Percentiles rank a stretch among this genome's conserved stretches.
Conservation (phyloP, 2,113 vertebrate species). For the Perccottus glenii region DNA sequence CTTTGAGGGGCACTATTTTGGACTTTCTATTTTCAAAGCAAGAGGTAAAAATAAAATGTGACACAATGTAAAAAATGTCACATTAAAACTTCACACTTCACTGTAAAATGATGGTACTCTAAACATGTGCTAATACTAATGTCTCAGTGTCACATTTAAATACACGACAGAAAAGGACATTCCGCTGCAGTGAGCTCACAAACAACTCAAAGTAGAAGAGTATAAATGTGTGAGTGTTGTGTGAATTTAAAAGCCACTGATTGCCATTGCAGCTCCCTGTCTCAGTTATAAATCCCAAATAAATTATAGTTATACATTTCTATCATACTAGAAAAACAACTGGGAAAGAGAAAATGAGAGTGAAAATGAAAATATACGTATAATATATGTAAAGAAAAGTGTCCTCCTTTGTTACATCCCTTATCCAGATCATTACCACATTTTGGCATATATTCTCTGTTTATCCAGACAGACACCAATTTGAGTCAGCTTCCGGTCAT, state of each 20-base stretch:
- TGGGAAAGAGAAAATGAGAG: too few species aligned
- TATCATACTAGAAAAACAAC: too few species aligned
- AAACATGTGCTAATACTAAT: not conserved
- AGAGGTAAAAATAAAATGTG: too few species aligned
- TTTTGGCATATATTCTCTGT: slow-evolving; percentile 2
- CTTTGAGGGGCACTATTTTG: too few species aligned
- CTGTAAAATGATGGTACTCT: not conserved
- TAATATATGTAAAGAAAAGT: too few species aligned
- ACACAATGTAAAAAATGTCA: too few species aligned
- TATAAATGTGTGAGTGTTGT: slow-evolving; percentile 33
- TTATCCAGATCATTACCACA: not conserved
- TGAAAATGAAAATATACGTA: too few species aligned
- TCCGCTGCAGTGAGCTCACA: slow-evolving; percentile 16
- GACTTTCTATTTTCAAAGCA: too few species aligned
- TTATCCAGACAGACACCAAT: slow-evolving; percentile 43
- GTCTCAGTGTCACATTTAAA: slow-evolving; percentile 9
- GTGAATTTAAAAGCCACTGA: slow-evolving; percentile 9
- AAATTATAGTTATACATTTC: too few species aligned
- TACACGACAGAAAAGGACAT: not conserved
- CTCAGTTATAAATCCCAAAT: not conserved
- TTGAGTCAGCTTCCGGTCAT: slow-evolving; percentile 40
- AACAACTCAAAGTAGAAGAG: slow-evolving; percentile 3
- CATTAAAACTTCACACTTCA: too few species aligned
- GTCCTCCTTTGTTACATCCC: not conserved
- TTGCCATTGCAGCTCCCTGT: not conserved